Base-by-base conservation (phyloP, 2,797 vertebrate genomes). In the Limnodromus scolopaceus region DNA sequence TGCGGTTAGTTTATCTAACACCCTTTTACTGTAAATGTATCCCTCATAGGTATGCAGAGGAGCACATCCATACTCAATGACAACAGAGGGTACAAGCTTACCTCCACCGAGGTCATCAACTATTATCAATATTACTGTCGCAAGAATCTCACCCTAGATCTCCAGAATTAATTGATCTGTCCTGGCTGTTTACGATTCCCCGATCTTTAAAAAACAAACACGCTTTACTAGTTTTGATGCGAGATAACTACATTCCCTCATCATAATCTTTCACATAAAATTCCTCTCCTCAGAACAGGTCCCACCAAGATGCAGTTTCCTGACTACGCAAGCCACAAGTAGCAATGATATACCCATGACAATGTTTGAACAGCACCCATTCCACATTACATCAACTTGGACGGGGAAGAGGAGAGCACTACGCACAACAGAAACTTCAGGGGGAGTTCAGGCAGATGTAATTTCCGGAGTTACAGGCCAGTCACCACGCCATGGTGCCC, bases 21-120 rank as follows among this genome's bases (percentile, higher is more conserved):
- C 2, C 4, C 13, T 72, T 38, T 45, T 66, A 25, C 63, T 77
- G 2, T 18, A 49, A 75, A 30, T 1, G 1, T 36, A 32, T n/a
- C 28, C 0, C 1, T 76, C 30, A n/a, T 41, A 60, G 0, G 1
- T 16, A 77, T 16, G 32, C 25, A 65, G 22, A 17, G 2, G 3
- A 85, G 15, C 30, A 82, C 34, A 70, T 22, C 30, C 48, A 61
- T 16, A 43, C 11, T 60, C 54, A 24, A 9, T 22, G 32, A 74
- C n/a, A 91, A 81, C 1, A 3, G 20, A 84, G 36, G 7, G 24
- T 45, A 72, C 55, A 92, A 79, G 36, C 39, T 49, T 69, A n/a
- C 10, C 41, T 87, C 28, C 23, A 12, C 14, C 14, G 16, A 88
- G 17, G 15, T 84, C 41, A 75, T 53, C 36, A 80, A 14, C 28